Evolutionary conservation across 2,888 invertebrate genomes (phyloP), one percentile per base, ranked within the genome.

Genomic region (Epirrhoe alternata): DNA sequence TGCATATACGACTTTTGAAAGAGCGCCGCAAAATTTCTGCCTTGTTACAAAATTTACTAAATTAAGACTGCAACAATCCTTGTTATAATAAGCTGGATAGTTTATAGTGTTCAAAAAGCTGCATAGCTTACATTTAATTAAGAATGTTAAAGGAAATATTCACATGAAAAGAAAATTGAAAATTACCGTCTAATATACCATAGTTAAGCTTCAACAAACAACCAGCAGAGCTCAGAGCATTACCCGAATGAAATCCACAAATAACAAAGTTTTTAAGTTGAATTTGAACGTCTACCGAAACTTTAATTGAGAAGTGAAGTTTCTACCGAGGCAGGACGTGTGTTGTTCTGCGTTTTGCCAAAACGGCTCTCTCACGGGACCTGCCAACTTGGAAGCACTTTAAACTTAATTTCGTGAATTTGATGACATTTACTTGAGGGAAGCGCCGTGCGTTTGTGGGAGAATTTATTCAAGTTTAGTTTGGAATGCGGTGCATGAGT

Each of bases 401-500:
- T 71, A 82, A 86, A 86, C 85, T 86, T 86, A 85, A 86, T 86
- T 86, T 79, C 77, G 77, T 79, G 74, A 77, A 81, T 70, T 68
- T 72, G 66, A 70, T 83, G 81, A 79, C 78, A 79, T 68, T 68
- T 55, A 64, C 56, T 69, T 66, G 67, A 64, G 24, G 55, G 38
- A 50, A 62, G 49, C 70, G 69, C 58, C 53, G 73, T 73, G 76
- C 72, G 76, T 74, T 75, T 73, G 69, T 52, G 56, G 69, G 30
- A 31, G 49, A 55, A 50, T 64, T 63, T 68, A 55, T 65, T 62
- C 30, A 52, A 61, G 61, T 54, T 64, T 58, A 54, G 38, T 38
- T 55, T 51, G 45, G 30, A 33, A 59, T 50, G n/a, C 53, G 31
- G 38, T 66, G 62, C 66, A 63, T 12, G n/a, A 47, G 42, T 35